These are phyloP conservation scores for Diadegma fenestrale DNA, from an alignment of 2,888 invertebrate species.

Conservation along the genomic window DNA sequence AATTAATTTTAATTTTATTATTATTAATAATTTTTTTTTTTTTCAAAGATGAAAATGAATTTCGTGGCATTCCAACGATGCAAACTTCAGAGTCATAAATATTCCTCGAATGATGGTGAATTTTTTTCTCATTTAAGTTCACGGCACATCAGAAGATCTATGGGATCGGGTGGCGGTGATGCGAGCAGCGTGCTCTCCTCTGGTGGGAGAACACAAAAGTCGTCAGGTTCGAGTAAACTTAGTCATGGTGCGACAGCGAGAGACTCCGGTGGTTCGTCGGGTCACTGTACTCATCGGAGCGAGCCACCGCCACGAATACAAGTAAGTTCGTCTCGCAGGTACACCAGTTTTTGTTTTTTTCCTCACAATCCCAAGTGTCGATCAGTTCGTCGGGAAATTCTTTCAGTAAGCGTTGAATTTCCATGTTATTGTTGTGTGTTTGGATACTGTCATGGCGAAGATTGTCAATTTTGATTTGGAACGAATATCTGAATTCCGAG, in stretches of 20 bases:
- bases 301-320: slow-evolving; percentile 88
- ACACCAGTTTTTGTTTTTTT: slow-evolving; percentile 3
- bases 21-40: not conserved
- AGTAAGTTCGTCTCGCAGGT: slow-evolving; percentile 69
- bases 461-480: not conserved
- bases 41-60: no score
- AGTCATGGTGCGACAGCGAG: slow-evolving; percentile 85
- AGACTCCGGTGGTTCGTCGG: slow-evolving; percentile 93
- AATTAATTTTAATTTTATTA: no score
- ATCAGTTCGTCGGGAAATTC: not conserved
- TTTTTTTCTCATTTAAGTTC: slow-evolving; percentile 74
- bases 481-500: not conserved
- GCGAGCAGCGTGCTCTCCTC: slow-evolving; percentile 83
- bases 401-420: not conserved
- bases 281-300: slow-evolving; percentile 93
- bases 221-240: slow-evolving; percentile 84
- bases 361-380: not conserved
- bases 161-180: slow-evolving; percentile 82
- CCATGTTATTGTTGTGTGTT: not conserved
- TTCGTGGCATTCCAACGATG: no score
- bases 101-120: not conserved
- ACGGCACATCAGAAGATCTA: slow-evolving; percentile 82
- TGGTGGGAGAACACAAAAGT: slow-evolving; percentile 86
- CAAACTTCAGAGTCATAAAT: no score
- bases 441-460: not conserved